Base-by-base conservation (phyloP, 64 coral and sea anemone species). In the Dendrophyllia cribrosa region DNA sequence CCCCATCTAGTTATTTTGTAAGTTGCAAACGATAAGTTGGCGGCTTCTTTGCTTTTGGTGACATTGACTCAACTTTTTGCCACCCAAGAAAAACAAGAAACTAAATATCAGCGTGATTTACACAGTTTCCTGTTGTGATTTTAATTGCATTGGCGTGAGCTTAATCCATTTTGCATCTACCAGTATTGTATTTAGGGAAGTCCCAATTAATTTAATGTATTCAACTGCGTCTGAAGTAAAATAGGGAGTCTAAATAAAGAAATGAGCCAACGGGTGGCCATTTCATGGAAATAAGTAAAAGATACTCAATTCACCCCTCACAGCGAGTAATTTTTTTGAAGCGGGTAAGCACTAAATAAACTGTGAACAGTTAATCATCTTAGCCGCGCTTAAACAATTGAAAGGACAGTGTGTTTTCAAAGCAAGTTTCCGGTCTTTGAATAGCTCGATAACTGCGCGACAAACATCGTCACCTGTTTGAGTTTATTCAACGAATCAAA, bases 361-460 rank as follows among this genome's bases (percentile, higher is more conserved):
- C 80, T 67, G 19, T 51, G 44, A 84, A 84, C 62, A 65, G 80
- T 84, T 84, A 84, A 84, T 84, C 63, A 84, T 22, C 60, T 67
- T n/a, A 51, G 43, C 45, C 16, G 63, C 25, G 23, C 61, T 84
- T 84, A 66, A 46, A 84, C 80, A 84, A 84, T 84, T 51, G 62
- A 51, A 46, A 12, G 4, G 9, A 5, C 43, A 68, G 17, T 45
- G 20, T 64, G 60, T 68, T 84, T 84, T 84, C n/a, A 62, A 84
- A 50, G 34, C 59, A 84, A 24, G 61, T 84, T 84, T 84, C 80
- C 80, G 80, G 80, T 51, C 1, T 50, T 82, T 67, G 44, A 19
- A 60, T 67, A 43, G 19, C 17, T 67, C 80, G 11, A 67, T 84
- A 48, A 63, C 58, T 50, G 5, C 16, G 19, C 62, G 45, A 47